Base-by-base conservation (phyloP, 2,113 vertebrate species). In the Tauraco erythrolophus region DNA sequence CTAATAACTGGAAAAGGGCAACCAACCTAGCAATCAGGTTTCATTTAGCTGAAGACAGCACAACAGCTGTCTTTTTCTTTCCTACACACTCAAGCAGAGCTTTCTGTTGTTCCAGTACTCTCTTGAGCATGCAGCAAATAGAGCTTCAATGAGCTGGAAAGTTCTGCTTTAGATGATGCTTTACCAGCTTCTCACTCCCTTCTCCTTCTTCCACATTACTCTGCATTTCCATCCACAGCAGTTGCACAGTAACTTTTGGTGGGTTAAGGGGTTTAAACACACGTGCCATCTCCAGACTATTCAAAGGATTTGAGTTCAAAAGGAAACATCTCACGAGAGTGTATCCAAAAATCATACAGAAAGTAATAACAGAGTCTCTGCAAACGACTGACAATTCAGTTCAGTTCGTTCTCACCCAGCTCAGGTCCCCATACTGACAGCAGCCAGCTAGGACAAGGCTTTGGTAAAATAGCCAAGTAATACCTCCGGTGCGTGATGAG, bases 41-140 rank as follows among this genome's bases (percentile, higher is more conserved):
- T 95, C 88, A 74, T 95, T 97, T 92, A 94, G 88, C 14, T 89
- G 94, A 95, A 84, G 94, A 65, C 27, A 77, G 91, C 72, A 85
- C 68, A 91, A 96, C 92, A 94, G 97, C 96, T 96, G 97, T 95
- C 94, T 94, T 94, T 93, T 79, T 65, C 89, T 64, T 91, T 39
- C 89, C 89, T 69, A 81, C 65, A 88, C 56, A 77, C 50, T 87
- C 57, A 23, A 54, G 66, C 74, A 94, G 79, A 75, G 93, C 72
- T 87, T 95, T 89, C 92, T 68, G 82, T 46, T 89, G 66, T 71
- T 84, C 91, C 53, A n/a, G 43, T 54, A 17, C 61, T 86, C 79
- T 96, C 92, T 1, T 84, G 95, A 96, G 93, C 69, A 41, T 6
- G 60, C 84, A 74, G 77, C 37, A 93, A 91, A 84, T 19, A 31